Conservation (phyloP, 2,113 vertebrate species). For the Camelus bactrianus region DNA sequence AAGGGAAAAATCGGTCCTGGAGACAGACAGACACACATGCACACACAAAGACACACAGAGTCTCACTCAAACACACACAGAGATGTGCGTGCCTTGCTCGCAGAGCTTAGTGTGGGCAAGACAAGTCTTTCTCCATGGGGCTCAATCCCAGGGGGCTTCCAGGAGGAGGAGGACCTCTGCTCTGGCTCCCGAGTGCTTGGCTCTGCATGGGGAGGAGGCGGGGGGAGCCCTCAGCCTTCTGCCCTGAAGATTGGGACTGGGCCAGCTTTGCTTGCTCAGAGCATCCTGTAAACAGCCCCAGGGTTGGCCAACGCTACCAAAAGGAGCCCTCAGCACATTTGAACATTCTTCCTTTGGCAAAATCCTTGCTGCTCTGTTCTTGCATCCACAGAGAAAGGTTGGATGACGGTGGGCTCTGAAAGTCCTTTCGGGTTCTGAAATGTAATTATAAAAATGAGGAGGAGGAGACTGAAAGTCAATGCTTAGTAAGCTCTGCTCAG, state of each 20-base stretch:
- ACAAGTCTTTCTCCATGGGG: neutral
- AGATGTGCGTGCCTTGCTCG: neutral
- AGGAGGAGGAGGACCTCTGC: neutral
- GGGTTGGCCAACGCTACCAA: neutral
- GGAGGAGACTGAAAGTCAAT: neutral
- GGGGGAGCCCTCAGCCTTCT: neutral
- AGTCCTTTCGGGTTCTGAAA: neutral
- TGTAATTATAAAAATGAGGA: neutral
- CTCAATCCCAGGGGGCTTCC: neutral
- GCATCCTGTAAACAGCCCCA: neutral
- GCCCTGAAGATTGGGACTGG: neutral
- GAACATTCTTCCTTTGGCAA: neutral
- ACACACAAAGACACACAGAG: neutral
- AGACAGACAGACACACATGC: neutral
- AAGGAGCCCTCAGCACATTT: neutral
- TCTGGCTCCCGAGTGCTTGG: neutral
- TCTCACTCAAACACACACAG: neutral
- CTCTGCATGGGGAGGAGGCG: neutral
- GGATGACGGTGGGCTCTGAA: neutral
- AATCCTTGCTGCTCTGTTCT: neutral
- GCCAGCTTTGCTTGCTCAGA: neutral
- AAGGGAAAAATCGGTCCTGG: neutral
- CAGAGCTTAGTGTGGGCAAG: neutral
- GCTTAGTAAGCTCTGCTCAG: neutral
- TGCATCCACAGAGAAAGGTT: neutral